Conservation (phyloP, 2,797 vertebrate genomes). For the Lycodopsis pacificus region DNA sequence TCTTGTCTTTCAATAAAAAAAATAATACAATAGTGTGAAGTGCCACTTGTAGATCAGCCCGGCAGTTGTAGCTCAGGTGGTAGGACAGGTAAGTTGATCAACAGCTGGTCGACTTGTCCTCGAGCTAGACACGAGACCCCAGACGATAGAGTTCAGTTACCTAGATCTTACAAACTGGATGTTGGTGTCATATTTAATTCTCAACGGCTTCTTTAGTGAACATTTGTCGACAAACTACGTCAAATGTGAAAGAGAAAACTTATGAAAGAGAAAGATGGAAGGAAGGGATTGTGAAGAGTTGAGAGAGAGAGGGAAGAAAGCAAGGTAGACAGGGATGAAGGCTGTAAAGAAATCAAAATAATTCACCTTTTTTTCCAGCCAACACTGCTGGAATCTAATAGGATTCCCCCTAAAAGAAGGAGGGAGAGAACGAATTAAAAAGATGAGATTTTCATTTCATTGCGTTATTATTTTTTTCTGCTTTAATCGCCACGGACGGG, state of each 20-base stretch:
- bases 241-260: constrained; percentile 10
- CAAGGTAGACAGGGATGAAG: not conserved
- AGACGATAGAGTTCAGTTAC: not conserved
- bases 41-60: not conserved
- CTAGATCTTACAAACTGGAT: not conserved
- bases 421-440: constrained; percentile 61
- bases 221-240: constrained; percentile 9
- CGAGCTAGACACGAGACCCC: not conserved
- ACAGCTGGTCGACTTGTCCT: not conserved
- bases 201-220: not conserved
- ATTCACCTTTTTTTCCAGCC: constrained; percentile 25
- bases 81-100: not conserved
- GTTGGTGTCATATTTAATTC: not conserved
- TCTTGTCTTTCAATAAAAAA: too few species aligned
- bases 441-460: constrained; percentile 75
- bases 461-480: constrained; percentile 52
- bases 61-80: not conserved
- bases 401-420: constrained; percentile 45
- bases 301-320: not conserved
- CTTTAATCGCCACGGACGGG: constrained; percentile 58
- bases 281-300: not conserved
- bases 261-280: constrained; percentile 11
- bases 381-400: constrained; percentile 63
- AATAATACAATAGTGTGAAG: not conserved
- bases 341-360: constrained; percentile 33